These are phyloP conservation scores for Gambelia wislizenii DNA, from an alignment of 2,797 vertebrate genomes.

Conservation along the genomic window DNA sequence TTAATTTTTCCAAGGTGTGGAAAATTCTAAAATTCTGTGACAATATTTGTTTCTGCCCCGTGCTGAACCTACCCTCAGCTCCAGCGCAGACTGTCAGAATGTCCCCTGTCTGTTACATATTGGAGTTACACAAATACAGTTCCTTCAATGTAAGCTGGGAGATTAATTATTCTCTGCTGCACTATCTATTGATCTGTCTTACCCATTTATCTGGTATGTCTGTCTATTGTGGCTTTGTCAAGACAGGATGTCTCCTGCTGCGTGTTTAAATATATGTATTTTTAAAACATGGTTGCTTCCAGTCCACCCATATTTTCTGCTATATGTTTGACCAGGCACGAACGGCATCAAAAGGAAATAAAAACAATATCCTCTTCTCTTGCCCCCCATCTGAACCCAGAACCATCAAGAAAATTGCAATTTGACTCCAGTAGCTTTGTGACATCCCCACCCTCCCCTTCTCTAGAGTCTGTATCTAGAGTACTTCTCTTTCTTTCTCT, in stretches of 20 bases:
- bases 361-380: constrained; percentile 32
- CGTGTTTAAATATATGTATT: constrained; percentile 40
- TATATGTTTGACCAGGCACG: background rate
- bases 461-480: constrained; percentile 34
- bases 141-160: background rate
- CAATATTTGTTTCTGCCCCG: background rate
- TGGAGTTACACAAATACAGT: constrained; percentile 4
- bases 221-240: constrained; percentile 28
- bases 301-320: constrained; percentile 8
- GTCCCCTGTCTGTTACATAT: background rate
- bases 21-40: background rate
- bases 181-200: background rate
- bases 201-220: constrained; percentile 17
- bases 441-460: fast-evolving
- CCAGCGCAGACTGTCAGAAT: background rate
- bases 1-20: background rate
- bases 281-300: constrained; percentile 22
- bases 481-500: no score
- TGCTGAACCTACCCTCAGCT: background rate
- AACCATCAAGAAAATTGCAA: constrained; percentile 18
- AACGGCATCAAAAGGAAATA: constrained; percentile 2
- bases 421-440: constrained; percentile 34
- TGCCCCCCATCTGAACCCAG: constrained; percentile 9
- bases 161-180: constrained; percentile 2
- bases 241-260: background rate